phyloP scores from a whole-genome alignment of 2,888 invertebrate species.

The Ichneumoninae sp. region DNA sequence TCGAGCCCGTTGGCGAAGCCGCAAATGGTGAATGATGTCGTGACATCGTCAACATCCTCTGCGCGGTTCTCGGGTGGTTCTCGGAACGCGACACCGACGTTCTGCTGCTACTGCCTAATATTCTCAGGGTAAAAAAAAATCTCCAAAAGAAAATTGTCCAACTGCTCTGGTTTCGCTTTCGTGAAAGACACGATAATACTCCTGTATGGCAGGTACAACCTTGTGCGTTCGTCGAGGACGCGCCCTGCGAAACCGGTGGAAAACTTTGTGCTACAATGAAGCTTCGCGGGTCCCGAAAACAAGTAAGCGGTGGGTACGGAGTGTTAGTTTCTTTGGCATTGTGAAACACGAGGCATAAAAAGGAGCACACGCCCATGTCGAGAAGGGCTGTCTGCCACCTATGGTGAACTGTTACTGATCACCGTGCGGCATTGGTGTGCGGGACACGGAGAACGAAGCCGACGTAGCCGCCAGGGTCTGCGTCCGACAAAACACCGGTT shows the following conservation, averaged over 20 bases:
- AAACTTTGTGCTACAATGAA: slow-evolving; percentile 13
- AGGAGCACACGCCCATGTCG: slow-evolving; percentile 33
- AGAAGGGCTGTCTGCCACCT: slow-evolving; percentile 31
- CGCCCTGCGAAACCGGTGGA: slow-evolving; percentile 1
- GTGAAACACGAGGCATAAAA: slow-evolving; percentile 38
- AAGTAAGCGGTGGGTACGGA: background rate
- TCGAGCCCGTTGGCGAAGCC: slow-evolving; percentile 10
- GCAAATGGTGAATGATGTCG: slow-evolving; percentile 40
- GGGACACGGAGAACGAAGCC: slow-evolving; percentile 13
- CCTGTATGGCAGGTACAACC: background rate
- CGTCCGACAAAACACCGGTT: slow-evolving; percentile 59
- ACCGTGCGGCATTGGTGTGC: background rate
- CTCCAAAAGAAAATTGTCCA: background rate
- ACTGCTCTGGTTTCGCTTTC: background rate
- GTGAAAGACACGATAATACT: background rate
- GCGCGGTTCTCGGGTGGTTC: slow-evolving; percentile 24
- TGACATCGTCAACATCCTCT: slow-evolving; percentile 40
- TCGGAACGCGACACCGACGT: background rate
- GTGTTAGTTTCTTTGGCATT: slow-evolving; percentile 8
- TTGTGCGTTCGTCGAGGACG: background rate
- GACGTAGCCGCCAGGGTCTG: slow-evolving; percentile 43
- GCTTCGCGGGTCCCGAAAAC: background rate
- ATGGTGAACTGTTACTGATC: slow-evolving; percentile 36
- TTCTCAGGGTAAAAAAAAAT: background rate
- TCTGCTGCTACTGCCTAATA: background rate